Evolutionary conservation across 2,113 vertebrate genomes (phyloP).

Genomic region (Austrofundulus limnaeus): DNA sequence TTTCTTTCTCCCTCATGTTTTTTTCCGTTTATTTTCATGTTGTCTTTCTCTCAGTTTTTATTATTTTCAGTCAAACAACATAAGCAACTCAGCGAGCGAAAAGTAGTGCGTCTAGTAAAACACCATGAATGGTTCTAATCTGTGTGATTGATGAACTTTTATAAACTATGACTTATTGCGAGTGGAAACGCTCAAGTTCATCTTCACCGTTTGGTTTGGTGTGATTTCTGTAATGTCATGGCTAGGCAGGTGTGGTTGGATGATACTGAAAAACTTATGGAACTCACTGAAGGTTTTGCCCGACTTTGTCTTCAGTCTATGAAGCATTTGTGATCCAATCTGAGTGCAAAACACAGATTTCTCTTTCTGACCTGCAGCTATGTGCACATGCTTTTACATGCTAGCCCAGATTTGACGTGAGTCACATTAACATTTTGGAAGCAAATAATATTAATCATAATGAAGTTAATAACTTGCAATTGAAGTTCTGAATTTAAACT

Average conservation of each 20-base stretch:
- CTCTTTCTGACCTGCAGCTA: neutral
- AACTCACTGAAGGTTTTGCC: neutral
- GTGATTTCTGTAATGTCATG: slow-evolving; percentile 83
- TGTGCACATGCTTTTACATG: neutral
- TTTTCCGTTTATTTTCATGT: slow-evolving; percentile 2
- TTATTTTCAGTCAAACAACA: slow-evolving; percentile 85
- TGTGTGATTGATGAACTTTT: slow-evolving; percentile 90
- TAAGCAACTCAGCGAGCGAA: slow-evolving; percentile 83
- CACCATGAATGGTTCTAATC: slow-evolving; percentile 92
- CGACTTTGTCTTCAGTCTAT: neutral
- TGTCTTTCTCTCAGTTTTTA: slow-evolving; percentile 1
- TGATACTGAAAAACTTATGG: neutral
- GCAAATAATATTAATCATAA: neutral
- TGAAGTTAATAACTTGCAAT: neutral
- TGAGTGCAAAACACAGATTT: neutral
- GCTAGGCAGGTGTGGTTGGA: slow-evolving; percentile 31
- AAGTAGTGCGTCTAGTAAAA: slow-evolving; percentile 88
- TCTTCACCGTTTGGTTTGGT: slow-evolving; percentile 79
- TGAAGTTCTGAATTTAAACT: neutral
- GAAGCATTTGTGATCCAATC: neutral
- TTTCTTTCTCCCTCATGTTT: slow-evolving; percentile 54
- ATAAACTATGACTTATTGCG: slow-evolving; percentile 84
- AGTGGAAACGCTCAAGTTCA: slow-evolving; percentile 84
- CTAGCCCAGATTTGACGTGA: neutral
- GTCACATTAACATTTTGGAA: neutral